Percentiles rank a stretch among this genome's conserved stretches.
Conservation (phyloP, 2,888 invertebrate genomes). For the Drosophila austrosaltans region DNA sequence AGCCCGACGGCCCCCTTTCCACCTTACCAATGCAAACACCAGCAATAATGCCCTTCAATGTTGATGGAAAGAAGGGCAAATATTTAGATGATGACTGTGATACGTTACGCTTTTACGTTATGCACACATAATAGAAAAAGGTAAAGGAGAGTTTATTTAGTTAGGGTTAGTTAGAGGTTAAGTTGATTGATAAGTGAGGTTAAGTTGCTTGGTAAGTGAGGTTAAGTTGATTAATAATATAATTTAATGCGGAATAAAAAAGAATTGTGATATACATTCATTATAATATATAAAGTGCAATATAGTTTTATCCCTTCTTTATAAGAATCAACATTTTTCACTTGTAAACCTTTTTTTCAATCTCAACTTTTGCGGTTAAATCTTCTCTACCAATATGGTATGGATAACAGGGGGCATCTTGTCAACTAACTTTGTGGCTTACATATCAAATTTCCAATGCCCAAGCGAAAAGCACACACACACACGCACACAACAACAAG, state of each 20-base stretch:
- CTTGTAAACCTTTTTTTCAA: neutral
- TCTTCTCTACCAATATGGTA: neutral
- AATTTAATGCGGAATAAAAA: too few species aligned
- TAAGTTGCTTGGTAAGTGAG: neutral
- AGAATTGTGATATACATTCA: too few species aligned
- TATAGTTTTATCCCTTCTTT: too few species aligned
- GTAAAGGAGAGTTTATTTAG: neutral
- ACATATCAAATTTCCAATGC: constrained; percentile 60
- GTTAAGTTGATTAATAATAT: neutral
- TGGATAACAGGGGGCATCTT: constrained; percentile 11
- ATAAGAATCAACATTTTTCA: neutral
- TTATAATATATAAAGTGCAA: too few species aligned
- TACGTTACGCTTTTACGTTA: neutral
- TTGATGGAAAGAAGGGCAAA: neutral
- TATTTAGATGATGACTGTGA: neutral
- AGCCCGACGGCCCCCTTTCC: neutral
- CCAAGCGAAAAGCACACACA: constrained; percentile 65
- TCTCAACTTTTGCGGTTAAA: constrained; percentile 1
- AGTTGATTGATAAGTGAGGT: neutral
- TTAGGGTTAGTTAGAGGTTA: neutral
- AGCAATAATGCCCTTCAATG: neutral
- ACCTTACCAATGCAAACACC: too few species aligned
- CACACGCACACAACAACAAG: constrained; percentile 12
- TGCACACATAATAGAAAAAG: neutral
- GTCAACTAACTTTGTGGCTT: constrained; percentile 44